Evolutionary conservation across 2,113 vertebrate genomes (phyloP).

Genomic region (Piprites chloris): DNA sequence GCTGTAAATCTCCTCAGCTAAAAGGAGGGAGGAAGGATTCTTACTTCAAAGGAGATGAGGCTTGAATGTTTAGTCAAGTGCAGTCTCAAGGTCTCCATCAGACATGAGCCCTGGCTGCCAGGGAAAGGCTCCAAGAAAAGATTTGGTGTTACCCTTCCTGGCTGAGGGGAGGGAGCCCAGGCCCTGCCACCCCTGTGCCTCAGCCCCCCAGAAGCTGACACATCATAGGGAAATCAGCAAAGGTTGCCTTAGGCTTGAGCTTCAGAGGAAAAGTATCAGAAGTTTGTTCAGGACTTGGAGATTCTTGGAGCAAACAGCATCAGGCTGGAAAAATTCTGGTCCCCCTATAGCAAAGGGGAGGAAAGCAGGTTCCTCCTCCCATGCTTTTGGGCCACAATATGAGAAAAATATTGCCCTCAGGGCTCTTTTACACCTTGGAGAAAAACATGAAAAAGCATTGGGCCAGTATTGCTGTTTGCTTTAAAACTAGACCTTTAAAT

Average conservation of each 20-base stretch:
- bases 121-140: neutral
- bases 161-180: neutral
- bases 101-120: neutral
- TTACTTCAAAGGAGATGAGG: neutral
- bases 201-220: neutral
- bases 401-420: neutral
- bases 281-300: neutral
- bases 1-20: neutral
- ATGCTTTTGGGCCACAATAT: neutral
- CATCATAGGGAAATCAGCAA: neutral
- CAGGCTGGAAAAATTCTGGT: neutral
- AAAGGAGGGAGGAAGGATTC: neutral
- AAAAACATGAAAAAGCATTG: neutral
- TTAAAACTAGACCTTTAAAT: neutral
- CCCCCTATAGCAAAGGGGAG: neutral
- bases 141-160: neutral
- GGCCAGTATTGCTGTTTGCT: neutral
- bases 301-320: fast-evolving
- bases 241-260: neutral
- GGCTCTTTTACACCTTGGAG: neutral
- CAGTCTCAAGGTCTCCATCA: neutral
- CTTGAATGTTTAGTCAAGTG: neutral
- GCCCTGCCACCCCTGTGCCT: neutral
- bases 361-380: neutral
- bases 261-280: neutral